phyloP scores from a whole-genome alignment of 2,113 vertebrate genomes.

The Erpornis zantholeuca region DNA sequence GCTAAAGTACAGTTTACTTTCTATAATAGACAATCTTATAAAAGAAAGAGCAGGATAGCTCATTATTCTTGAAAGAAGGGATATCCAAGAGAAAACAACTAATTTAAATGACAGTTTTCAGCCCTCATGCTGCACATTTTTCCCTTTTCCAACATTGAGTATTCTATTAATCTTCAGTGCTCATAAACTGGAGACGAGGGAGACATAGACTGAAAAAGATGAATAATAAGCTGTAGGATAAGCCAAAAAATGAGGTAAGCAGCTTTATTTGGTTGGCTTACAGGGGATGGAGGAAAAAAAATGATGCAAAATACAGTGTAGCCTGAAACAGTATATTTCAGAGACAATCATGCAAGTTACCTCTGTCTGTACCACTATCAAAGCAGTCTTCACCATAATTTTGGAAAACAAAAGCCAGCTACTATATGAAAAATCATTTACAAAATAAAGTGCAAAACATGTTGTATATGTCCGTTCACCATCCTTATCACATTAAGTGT shows the following conservation, averaged over 20 bases:
- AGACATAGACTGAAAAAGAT: not conserved
- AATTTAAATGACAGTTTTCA: not conserved
- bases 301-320: not conserved
- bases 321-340: not conserved
- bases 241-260: not conserved
- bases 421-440: not conserved
- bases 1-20: not conserved
- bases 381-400: not conserved
- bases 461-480: rapidly evolving
- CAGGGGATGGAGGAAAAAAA: not conserved
- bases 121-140: not conserved
- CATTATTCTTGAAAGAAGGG: not conserved
- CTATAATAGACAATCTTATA: not conserved
- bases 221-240: not conserved
- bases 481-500: not conserved
- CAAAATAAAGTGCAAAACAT: not conserved
- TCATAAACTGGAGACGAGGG: not conserved
- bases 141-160: not conserved
- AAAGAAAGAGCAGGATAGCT: not conserved
- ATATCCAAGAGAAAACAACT: not conserved
- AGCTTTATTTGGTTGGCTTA: not conserved
- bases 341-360: not conserved
- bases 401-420: not conserved
- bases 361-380: not conserved
- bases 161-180: not conserved